Evolutionary conservation across 2,797 vertebrate genomes (phyloP).

Genomic region (Naso thynnoides): DNA sequence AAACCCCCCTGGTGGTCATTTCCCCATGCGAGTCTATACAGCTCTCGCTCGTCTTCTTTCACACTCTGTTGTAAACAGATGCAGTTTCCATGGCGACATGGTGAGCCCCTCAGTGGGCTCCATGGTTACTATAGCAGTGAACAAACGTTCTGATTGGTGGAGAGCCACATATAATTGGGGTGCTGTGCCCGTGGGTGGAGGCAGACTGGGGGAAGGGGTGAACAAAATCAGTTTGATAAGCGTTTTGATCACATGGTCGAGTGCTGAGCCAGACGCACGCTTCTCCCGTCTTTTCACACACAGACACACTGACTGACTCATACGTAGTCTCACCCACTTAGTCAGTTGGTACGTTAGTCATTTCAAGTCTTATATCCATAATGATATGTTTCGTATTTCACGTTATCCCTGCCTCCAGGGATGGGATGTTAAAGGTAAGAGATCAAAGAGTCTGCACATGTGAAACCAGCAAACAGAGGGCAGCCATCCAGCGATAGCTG

Average conservation of each 20-base stretch:
- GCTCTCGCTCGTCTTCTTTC: conserved; percentile 50
- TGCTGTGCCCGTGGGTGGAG: conserved; percentile 60
- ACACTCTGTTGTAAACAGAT: conserved; percentile 88
- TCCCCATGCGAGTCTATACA: conserved; percentile 36
- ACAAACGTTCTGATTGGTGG: conserved; percentile 76
- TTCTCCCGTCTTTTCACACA: conserved; percentile 61
- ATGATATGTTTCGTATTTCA: conserved; percentile 52
- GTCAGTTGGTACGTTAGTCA: conserved; percentile 74
- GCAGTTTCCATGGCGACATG: conserved; percentile 89
- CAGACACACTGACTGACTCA: conserved; percentile 79
- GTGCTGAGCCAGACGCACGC: conserved; percentile 66
- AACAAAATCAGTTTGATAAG: conserved; percentile 78
- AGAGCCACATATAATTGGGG: conserved; percentile 66
- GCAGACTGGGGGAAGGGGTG: conserved; percentile 62
- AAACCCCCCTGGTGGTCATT: conserved; percentile 26
- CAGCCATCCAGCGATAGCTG: conserved; percentile 62
- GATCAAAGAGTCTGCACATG: conserved; percentile 55
- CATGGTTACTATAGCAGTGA: conserved; percentile 87
- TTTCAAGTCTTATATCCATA: conserved; percentile 71
- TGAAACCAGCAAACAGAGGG: conserved; percentile 54
- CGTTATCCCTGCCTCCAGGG: conserved; percentile 31
- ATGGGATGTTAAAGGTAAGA: conserved; percentile 54
- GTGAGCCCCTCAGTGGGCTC: conserved; percentile 81
- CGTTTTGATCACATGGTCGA: conserved; percentile 75
- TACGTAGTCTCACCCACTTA: conserved; percentile 79